Evolutionary conservation across 2,113 vertebrate genomes (phyloP), one percentile per base, ranked within the genome.

Genomic region (Sakesphorus luctuosus): DNA sequence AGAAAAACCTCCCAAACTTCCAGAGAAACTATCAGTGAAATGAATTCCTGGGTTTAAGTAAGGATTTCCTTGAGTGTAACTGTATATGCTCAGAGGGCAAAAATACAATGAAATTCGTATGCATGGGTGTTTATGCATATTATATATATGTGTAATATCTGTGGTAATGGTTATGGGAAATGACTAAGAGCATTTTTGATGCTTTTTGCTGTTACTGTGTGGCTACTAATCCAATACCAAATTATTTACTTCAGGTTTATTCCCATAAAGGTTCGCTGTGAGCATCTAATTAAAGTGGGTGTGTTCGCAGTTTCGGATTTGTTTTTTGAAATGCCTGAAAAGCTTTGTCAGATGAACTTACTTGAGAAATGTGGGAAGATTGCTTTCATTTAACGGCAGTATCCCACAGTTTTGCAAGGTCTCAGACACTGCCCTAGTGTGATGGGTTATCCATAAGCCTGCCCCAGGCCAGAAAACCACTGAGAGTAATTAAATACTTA

Each of bases 401-500:
- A 31, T 71, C 73, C 65, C 19, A 20, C 2, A 24, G 61, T 61
- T 50, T 72, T 89, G 35, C 68, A 87, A 83, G 86, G 56, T 55
- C 63, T 96, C 56, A 69, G 53, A 84, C 38, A 76, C 38, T 55
- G 40, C 4, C 10, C 36, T 40, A 84, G 86, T n/a, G n/a, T n/a
- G n/a, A n/a, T n/a, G n/a, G n/a, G n/a, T 59, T 58, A 46, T 71
- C 86, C 72, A 71, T 73, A 79, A 82, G 67, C 66, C 71, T 85
- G 87, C 91, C 66, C n/a, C 33, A 63, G 89, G 94, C 75, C 1
- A 0, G 90, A 52, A 88, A 94, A 58, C 65, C 58, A 65, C 38
- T 85, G 71, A 81, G 75, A 78, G 23, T 83, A 84, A 95, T 96
- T 94, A 95, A 85, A 76, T 47, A 79, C 66, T 91, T 68, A 68